Percentiles rank a stretch among this genome's conserved stretches.
Evolutionary conservation across 2,888 invertebrate species (phyloP).

Genomic region (Mimachlamys varia): DNA sequence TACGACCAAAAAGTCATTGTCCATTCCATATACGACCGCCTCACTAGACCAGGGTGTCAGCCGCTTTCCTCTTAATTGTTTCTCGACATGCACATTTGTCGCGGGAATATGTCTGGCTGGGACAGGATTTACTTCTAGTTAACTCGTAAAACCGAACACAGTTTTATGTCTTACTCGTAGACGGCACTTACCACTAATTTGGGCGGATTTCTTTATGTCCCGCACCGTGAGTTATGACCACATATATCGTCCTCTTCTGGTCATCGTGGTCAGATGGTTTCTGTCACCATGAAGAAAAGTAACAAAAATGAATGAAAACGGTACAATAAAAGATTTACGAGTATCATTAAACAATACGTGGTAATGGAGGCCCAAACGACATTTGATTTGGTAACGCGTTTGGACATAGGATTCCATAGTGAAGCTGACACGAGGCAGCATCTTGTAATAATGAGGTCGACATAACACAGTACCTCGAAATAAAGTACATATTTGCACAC

Average conservation of each 20-base stretch:
- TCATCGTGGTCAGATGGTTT: neutral
- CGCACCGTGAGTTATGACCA: neutral
- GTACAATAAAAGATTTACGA: neutral
- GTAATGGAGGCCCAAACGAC: neutral
- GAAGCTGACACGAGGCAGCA: neutral
- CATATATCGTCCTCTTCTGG: neutral
- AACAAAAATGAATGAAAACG: neutral
- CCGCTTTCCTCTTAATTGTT: neutral
- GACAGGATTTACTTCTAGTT: neutral
- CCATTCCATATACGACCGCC: neutral
- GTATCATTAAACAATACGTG: neutral
- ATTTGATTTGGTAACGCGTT: neutral
- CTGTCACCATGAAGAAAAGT: neutral
- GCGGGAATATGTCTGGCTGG: neutral
- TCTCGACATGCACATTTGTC: neutral
- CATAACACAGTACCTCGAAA: neutral
- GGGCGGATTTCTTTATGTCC: neutral
- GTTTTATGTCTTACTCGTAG: neutral
- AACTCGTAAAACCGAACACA: slow-evolving; percentile 14
- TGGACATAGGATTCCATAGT: neutral
- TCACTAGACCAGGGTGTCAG: neutral
- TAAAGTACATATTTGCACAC: too few relatives aligned
- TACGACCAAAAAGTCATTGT: neutral
- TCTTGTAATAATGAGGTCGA: neutral
- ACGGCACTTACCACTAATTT: neutral